phyloP scores from a whole-genome alignment of 2,113 vertebrate species.

The Stigmatopora nigra region DNA sequence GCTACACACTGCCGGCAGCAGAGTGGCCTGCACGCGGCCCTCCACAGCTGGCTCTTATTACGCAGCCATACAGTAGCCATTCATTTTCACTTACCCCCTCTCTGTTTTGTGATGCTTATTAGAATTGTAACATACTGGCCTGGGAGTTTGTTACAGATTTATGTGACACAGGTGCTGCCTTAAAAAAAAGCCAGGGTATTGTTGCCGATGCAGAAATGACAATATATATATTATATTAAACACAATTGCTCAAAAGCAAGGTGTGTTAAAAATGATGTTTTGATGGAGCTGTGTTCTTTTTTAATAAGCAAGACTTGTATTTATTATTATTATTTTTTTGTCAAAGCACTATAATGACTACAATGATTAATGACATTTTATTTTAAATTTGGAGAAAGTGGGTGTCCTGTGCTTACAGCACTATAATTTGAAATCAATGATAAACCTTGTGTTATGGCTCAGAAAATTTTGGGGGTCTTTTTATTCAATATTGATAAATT shows the following conservation, averaged over 20 bases:
- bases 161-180: constrained; percentile 79
- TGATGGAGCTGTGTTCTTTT: neutral
- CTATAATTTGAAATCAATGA: neutral
- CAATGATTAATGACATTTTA: neutral
- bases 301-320: neutral
- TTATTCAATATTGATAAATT: too few species aligned
- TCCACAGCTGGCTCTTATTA: constrained; percentile 94
- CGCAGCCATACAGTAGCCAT: constrained; percentile 79
- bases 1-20: constrained; percentile 39
- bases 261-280: neutral
- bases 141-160: constrained; percentile 80
- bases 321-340: neutral
- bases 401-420: too few species aligned
- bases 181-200: constrained; percentile 22
- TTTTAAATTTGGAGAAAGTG: neutral
- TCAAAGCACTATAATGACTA: neutral
- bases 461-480: too few species aligned
- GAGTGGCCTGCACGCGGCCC: constrained; percentile 58
- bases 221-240: constrained; percentile 7
- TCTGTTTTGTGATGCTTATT: constrained; percentile 82
- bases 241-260: neutral
- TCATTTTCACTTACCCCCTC: constrained; percentile 81
- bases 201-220: constrained; percentile 29
- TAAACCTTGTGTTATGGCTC: neutral
- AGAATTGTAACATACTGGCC: constrained; percentile 82